Base-by-base conservation (phyloP, 1,140 invertebrate genomes). In the Bombus pascuorum region DNA sequence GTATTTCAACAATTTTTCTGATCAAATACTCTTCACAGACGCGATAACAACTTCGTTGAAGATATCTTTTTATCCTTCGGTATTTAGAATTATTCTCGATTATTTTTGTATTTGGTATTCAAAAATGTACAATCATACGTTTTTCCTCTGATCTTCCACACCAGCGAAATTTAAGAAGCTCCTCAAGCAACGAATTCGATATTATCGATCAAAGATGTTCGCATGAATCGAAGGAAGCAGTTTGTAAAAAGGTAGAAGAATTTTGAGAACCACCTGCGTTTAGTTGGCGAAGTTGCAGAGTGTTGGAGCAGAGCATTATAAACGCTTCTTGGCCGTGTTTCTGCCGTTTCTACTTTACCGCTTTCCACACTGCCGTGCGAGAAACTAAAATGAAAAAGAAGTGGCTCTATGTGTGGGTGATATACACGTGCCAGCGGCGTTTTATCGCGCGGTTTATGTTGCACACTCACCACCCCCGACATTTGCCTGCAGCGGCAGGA, bases 361-460 rank as follows among this genome's bases (percentile, higher is more conserved):
- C 85, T 73, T 86, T 89, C 84, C 81, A 75, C 81, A 75, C 66
- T 59, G 72, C 70, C 88, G 86, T 74, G 86, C 73, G 84, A 81
- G 88, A 90, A 91, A 87, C 71, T 86, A 90, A 81, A 89, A 90
- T 79, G 80, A 79, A 91, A 90, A 90, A 89, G 65, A 87, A 85
- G 59, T 32, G 62, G 37, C 32, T 32, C 59, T 79, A 70, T 84
- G 75, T 84, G 87, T 71, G 80, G 73, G 86, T 87, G 87, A 88
- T 86, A 79, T 80, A 87, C 78, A 85, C 82, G 81, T 88, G 89
- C 86, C 81, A 81, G 83, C 81, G 80, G 70, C 87, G 90, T 93
- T 94, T 94, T 93, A 94, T 94, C 91, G 93, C 91, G 90, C 89
- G 91, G 92, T 94, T 94, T 93, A 91, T 91, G 87, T 91, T 88